These are phyloP conservation scores for Lasiurus borealis DNA, from an alignment of 2,113 vertebrate genomes.

Conservation along the genomic window DNA sequence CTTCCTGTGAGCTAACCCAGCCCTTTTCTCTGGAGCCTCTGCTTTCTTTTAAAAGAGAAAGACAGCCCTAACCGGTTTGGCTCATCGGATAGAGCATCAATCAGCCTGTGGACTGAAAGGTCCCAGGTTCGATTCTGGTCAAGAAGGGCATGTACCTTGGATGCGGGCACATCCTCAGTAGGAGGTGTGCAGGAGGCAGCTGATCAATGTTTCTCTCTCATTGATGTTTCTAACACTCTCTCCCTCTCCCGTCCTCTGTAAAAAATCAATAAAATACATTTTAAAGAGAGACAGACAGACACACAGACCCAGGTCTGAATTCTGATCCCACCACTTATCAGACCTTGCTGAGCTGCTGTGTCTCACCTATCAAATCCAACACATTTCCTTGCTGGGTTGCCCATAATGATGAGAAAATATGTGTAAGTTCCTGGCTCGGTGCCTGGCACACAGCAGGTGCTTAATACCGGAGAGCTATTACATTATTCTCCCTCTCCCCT, in stretches of 20 bases:
- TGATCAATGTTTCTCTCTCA: too few relatives aligned
- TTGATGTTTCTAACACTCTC: too few relatives aligned
- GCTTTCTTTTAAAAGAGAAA: not conserved
- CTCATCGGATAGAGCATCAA: too few relatives aligned
- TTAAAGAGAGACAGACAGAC: too few relatives aligned
- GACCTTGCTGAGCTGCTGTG: not conserved
- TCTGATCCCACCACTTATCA: not conserved
- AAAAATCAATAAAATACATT: too few relatives aligned
- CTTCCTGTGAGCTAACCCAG: fast-evolving
- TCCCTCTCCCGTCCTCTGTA: too few relatives aligned
- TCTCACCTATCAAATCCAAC: not conserved
- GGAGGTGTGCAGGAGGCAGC: too few relatives aligned
- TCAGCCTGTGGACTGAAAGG: too few relatives aligned
- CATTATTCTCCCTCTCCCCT: not conserved
- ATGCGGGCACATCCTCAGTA: too few relatives aligned
- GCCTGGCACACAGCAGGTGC: not conserved
- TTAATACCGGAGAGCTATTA: not conserved
- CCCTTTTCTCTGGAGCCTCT: not conserved
- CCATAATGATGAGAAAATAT: not conserved
- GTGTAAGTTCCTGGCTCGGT: not conserved
- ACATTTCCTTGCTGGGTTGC: not conserved
- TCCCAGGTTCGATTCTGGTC: too few relatives aligned
- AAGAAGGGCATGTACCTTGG: too few relatives aligned
- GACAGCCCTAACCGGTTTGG: too few relatives aligned
- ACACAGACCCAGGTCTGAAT: not conserved